A percentile compares a stretch with the other conserved stretches of the same genome.
Conservation (phyloP, 1,140 invertebrate species). For the Elysia chlorotica region DNA sequence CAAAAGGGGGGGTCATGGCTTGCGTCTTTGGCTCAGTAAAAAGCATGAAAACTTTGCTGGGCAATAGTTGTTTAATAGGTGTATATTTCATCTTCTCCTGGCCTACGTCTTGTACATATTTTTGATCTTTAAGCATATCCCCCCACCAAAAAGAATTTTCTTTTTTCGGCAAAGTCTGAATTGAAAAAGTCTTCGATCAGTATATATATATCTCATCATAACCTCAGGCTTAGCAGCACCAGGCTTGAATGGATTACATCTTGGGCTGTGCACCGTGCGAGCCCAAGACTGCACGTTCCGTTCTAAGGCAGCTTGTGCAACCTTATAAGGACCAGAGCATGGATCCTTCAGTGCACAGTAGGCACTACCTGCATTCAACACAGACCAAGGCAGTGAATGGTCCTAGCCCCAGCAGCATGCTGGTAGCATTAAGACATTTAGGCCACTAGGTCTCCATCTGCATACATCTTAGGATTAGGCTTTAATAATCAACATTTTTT, state of each 20-base stretch:
- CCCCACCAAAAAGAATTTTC: conserved; percentile 21
- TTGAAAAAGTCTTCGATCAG: conserved; percentile 17
- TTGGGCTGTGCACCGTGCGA: conserved; percentile 17
- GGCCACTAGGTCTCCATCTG: neutral
- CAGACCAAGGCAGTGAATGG: conserved; percentile 5
- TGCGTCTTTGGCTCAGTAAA: conserved; percentile 20
- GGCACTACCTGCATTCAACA: conserved; percentile 12
- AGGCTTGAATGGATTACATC: conserved; percentile 13
- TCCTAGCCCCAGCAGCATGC: neutral
- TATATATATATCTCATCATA: conserved; percentile 20
- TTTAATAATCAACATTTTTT: too few relatives aligned
- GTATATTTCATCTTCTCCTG: conserved; percentile 24
- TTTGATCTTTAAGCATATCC: conserved; percentile 23
- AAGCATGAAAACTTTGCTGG: conserved; percentile 12
- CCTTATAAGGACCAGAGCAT: neutral
- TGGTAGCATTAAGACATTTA: neutral
- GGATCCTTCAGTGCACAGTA: conserved; percentile 19
- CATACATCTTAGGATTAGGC: too few relatives aligned
- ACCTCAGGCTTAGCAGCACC: conserved; percentile 22
- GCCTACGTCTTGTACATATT: conserved; percentile 21
- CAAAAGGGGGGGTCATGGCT: conserved; percentile 11
- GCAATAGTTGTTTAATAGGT: conserved; percentile 20
- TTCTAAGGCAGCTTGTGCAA: conserved; percentile 21
- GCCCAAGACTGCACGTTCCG: neutral
- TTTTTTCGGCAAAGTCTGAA: conserved; percentile 25